Evolutionary conservation across 2,888 invertebrate genomes (phyloP).

Genomic region (Zelleria hepariella): DNA sequence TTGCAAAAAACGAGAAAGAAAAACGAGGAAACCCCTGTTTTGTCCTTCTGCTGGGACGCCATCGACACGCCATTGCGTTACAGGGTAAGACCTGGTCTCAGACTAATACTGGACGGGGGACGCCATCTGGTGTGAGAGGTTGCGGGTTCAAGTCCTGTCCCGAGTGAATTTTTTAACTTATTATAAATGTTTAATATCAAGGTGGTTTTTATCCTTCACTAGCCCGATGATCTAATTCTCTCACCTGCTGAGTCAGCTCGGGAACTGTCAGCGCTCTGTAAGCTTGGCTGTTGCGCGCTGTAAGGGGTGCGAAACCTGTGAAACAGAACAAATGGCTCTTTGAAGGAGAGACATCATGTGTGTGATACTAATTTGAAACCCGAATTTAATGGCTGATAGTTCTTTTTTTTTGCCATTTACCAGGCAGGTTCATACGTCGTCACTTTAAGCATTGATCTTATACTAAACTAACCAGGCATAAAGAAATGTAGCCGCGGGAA

Average conservation of each 20-base stretch:
- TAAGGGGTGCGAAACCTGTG: constrained; percentile 81
- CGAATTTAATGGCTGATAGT: not conserved
- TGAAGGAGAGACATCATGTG: no score
- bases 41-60: no score
- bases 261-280: constrained; percentile 84
- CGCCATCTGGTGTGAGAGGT: no score
- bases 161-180: no score
- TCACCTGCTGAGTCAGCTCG: constrained; percentile 79
- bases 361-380: no score
- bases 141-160: no score
- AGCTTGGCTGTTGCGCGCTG: constrained; percentile 80
- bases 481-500: constrained; percentile 92
- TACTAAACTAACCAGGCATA: constrained; percentile 75
- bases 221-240: not conserved
- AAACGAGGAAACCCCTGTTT: no score
- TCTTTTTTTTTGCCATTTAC: not conserved
- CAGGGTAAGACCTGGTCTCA: not conserved
- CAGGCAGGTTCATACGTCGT: not conserved
- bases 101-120: not conserved
- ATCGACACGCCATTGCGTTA: no score
- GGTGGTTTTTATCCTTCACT: no score
- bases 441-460: not conserved
- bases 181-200: no score
- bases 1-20: not conserved
- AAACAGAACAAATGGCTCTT: constrained; percentile 1